These are phyloP conservation scores for Amblyraja radiata DNA, from an alignment of 2,797 vertebrate species.

Conservation along the genomic window DNA sequence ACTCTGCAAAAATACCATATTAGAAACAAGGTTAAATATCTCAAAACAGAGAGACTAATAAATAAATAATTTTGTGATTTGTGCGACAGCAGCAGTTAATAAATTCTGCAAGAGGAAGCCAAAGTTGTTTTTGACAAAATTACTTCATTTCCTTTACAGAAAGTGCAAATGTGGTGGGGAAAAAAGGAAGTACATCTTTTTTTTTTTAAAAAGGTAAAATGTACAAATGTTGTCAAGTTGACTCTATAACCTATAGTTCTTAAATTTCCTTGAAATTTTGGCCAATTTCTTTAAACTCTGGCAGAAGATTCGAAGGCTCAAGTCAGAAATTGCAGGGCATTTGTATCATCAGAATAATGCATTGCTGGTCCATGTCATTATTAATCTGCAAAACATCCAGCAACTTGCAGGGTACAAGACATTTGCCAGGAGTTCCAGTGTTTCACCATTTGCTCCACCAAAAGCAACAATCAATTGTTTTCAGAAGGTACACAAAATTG, in stretches of 20 bases:
- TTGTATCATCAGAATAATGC: neutral
- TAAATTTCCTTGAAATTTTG: neutral
- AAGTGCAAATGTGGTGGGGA: neutral
- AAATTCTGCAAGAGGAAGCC: neutral
- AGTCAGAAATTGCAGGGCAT: neutral
- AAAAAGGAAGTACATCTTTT: neutral
- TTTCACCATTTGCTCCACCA: neutral
- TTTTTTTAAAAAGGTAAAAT: neutral
- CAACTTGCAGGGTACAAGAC: neutral
- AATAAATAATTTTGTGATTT: neutral
- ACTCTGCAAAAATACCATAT: constrained; percentile 18
- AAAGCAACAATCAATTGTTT: neutral
- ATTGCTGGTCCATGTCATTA: neutral
- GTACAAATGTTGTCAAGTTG: neutral
- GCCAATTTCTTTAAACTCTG: neutral
- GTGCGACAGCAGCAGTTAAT: neutral
- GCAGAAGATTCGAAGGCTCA: neutral
- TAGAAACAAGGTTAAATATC: constrained; percentile 11
- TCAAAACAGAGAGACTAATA: neutral
- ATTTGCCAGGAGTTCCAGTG: neutral
- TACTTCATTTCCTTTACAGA: neutral
- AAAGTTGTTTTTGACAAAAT: neutral
- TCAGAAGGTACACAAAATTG: too few relatives aligned
- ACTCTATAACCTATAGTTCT: neutral
- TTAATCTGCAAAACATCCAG: neutral